These are phyloP conservation scores for Glaucopsyche alexis DNA, from an alignment of 2,888 invertebrate species.

Conservation along the genomic window DNA sequence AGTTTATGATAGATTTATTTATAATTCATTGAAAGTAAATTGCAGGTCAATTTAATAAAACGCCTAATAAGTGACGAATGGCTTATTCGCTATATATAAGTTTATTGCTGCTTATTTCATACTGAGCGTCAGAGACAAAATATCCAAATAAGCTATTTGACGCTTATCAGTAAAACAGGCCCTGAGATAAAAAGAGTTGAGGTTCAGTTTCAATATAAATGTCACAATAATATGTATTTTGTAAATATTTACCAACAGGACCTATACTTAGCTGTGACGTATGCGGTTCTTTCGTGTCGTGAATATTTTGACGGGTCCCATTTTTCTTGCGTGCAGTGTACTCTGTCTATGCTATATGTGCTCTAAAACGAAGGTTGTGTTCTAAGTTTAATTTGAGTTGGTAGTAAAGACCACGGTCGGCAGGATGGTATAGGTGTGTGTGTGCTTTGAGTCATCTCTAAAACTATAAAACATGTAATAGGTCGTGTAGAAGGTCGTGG, in stretches of 20 bases:
- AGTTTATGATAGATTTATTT: no score
- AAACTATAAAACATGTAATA: no score
- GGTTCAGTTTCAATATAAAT: background rate
- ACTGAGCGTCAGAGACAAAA: no score
- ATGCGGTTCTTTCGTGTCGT: background rate
- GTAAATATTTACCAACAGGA: background rate
- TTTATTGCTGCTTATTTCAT: no score
- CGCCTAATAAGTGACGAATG: background rate
- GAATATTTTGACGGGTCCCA: background rate
- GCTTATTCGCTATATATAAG: no score
- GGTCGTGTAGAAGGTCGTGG: no score
- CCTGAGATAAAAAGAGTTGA: no score
- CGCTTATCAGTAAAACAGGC: no score
- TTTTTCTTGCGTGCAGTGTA: background rate
- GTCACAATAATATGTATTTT: background rate
- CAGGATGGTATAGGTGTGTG: background rate
- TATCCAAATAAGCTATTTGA: no score
- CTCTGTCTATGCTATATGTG: background rate
- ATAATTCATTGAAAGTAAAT: no score
- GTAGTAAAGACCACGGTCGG: background rate
- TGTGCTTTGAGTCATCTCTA: background rate
- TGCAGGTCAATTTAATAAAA: background rate
- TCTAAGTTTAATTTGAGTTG: slow-evolving; percentile 2
- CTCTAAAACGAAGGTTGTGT: slow-evolving; percentile 3
- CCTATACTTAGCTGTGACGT: background rate